Evolutionary conservation across 1,140 invertebrate genomes (phyloP).

Genomic region (Hylyphantes graminicola): DNA sequence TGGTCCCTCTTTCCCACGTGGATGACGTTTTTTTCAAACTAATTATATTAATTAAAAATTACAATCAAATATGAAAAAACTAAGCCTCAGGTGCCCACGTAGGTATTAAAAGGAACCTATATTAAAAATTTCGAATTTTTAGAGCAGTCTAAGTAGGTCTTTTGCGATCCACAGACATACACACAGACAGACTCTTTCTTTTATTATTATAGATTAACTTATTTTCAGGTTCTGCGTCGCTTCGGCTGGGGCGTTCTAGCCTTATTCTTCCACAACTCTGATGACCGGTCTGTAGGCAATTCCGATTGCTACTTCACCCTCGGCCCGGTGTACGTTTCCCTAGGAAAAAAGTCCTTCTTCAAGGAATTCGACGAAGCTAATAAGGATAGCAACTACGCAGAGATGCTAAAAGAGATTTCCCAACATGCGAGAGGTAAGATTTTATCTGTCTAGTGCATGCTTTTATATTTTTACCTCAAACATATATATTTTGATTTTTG

Average conservation of each 20-base stretch:
- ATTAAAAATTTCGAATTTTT: too few relatives aligned
- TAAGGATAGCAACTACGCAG: slow-evolving; percentile 70
- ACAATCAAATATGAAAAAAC: too few relatives aligned
- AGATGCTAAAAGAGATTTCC: slow-evolving; percentile 76
- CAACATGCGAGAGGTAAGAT: slow-evolving; percentile 83
- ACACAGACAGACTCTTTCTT: too few relatives aligned
- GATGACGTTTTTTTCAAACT: too few relatives aligned
- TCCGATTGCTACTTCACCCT: slow-evolving; percentile 81
- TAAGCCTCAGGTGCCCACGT: too few relatives aligned
- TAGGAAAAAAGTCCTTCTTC: slow-evolving; percentile 73
- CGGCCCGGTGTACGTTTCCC: slow-evolving; percentile 75
- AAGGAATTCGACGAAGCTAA: slow-evolving; percentile 75
- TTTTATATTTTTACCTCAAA: background rate
- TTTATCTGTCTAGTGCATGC: background rate
- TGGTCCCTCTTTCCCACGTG: too few relatives aligned
- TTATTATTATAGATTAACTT: background rate
- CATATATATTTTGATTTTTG: background rate
- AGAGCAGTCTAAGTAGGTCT: too few relatives aligned
- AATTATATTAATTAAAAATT: too few relatives aligned
- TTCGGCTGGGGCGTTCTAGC: slow-evolving; percentile 78
- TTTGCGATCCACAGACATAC: too few relatives aligned
- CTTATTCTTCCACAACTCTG: slow-evolving; percentile 66
- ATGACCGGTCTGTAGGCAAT: slow-evolving; percentile 70
- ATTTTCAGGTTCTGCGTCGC: slow-evolving; percentile 68
- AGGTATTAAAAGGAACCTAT: too few relatives aligned